A percentile compares a stretch with the other conserved stretches of the same genome.
Evolutionary conservation across 2,113 vertebrate species (phyloP).

Genomic region (Psammodynastes pulverulentus): DNA sequence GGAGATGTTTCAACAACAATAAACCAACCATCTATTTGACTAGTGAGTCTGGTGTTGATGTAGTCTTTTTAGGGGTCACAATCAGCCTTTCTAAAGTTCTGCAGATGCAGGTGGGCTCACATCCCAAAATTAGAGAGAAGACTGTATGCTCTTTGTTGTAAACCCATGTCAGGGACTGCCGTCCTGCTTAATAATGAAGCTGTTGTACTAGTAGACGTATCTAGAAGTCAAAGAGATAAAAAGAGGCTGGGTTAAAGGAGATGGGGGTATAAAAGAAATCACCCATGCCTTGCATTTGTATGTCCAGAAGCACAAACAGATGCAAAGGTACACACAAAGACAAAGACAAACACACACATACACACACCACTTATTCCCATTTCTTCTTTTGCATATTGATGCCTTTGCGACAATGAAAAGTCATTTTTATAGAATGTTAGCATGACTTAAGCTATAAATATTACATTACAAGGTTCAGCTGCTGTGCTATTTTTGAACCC

Average conservation of each 20-base stretch:
- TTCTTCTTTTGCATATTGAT: slow-evolving; percentile 46
- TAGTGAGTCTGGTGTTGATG: neutral
- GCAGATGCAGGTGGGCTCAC: neutral
- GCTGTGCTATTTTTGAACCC: slow-evolving; percentile 30
- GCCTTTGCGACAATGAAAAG: slow-evolving; percentile 43
- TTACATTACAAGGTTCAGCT: slow-evolving; percentile 42
- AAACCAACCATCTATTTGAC: neutral
- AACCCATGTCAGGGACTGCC: slow-evolving; percentile 31
- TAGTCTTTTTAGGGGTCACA: no score
- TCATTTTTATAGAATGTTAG: slow-evolving; percentile 56
- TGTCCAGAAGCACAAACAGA: slow-evolving; percentile 24
- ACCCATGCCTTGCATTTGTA: neutral
- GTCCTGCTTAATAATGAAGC: slow-evolving; percentile 11
- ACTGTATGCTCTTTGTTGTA: neutral
- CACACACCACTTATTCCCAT: neutral
- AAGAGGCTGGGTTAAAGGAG: neutral
- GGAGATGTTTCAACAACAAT: neutral
- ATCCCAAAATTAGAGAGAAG: neutral
- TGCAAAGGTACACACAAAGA: slow-evolving; percentile 25
- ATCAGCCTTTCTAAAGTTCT: neutral
- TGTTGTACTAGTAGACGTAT: neutral
- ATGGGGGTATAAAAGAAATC: slow-evolving; percentile 20
- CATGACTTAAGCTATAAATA: slow-evolving; percentile 54
- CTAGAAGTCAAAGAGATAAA: neutral
- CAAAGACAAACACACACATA: slow-evolving; percentile 3